phyloP scores from a whole-genome alignment of 2,113 vertebrate species.

The Epinephelus fuscoguttatus region DNA sequence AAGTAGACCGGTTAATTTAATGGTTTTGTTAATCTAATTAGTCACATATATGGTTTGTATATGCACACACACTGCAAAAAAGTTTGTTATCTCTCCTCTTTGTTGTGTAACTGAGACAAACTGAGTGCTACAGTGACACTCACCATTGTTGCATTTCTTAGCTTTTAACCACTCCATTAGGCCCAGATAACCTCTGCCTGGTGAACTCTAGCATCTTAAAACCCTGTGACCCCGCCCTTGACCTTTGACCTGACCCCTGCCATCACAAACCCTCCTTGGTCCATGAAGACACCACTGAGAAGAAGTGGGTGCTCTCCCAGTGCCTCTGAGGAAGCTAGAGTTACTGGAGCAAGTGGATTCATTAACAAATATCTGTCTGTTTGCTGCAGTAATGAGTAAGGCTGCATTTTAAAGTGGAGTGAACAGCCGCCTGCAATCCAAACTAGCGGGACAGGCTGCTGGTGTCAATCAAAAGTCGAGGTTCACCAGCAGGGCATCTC shows the following conservation, averaged over 20 bases:
- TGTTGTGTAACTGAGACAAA: conserved; percentile 31
- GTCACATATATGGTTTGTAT: neutral
- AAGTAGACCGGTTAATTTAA: neutral
- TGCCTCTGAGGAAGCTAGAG: conserved; percentile 62
- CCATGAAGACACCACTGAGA: conserved; percentile 71
- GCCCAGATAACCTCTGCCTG: conserved; percentile 82
- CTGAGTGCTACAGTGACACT: conserved; percentile 29
- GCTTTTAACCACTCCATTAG: conserved; percentile 84
- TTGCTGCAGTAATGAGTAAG: conserved; percentile 83
- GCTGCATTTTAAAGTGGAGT: conserved; percentile 76
- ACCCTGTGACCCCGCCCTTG: conserved; percentile 83
- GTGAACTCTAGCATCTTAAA: conserved; percentile 80
- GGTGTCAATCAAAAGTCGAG: conserved; percentile 80
- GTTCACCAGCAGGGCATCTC: conserved; percentile 77
- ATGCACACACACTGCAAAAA: neutral
- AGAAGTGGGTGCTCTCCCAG: conserved; percentile 54
- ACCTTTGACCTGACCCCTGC: conserved; percentile 73
- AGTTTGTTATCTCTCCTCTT: neutral
- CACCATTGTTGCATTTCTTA: conserved; percentile 51
- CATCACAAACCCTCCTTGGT: neutral
- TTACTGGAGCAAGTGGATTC: conserved; percentile 82
- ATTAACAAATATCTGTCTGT: conserved; percentile 89
- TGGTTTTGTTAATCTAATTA: neutral
- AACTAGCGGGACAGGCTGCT: conserved; percentile 71
- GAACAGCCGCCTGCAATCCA: conserved; percentile 70